Evolutionary conservation across 2,113 vertebrate genomes (phyloP), one percentile per base, ranked within the genome.

Genomic region (Sander vitreus): DNA sequence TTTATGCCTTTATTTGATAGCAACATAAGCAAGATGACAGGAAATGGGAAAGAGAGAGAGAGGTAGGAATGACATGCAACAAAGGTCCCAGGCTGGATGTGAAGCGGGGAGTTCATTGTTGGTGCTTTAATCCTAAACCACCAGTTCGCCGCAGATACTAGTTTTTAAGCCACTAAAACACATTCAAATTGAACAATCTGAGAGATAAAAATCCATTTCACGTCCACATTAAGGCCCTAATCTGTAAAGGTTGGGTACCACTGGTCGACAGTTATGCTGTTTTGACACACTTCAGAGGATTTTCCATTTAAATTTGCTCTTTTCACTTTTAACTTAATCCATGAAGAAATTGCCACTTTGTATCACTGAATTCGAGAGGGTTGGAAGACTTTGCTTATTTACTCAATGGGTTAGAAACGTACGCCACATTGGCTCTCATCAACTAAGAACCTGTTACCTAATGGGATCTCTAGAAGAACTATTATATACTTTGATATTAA

Each of bases 211-310:
- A 60, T 30, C 6, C 18, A 12, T n/a, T 60, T n/a, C 2, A 50
- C 19, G 1, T 62, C 13, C 13, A 39, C 30, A 62, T 62, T 25
- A 23, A 25, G 16, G 25, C 30, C 5, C 25, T 21, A 13, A 27
- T 72, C 39, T 72, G 53, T 58, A 51, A 9, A 27, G 45, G 27
- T 65, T 45, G 73, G 50, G 60, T 23, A 70, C 36, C n/a, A 19
- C 33, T 45, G 36, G 54, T 13, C 5, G 8, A 69, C 30, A n/a
- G 48, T 14, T 54, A 15, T 14, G 27, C 4, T 21, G 39, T 39
- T 59, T 48, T 57, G n/a, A 21, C 25, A 25, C 12, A 51, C 13
- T 3, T 50, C 1, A 13, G 15, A 67, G 9, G 62, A 57, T 39
- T 36, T 66, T 30, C 48, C 23, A 54, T 63, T 73, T 30, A 30